phyloP scores from a whole-genome alignment of 2,113 vertebrate species.

The Myiozetetes cayanensis region DNA sequence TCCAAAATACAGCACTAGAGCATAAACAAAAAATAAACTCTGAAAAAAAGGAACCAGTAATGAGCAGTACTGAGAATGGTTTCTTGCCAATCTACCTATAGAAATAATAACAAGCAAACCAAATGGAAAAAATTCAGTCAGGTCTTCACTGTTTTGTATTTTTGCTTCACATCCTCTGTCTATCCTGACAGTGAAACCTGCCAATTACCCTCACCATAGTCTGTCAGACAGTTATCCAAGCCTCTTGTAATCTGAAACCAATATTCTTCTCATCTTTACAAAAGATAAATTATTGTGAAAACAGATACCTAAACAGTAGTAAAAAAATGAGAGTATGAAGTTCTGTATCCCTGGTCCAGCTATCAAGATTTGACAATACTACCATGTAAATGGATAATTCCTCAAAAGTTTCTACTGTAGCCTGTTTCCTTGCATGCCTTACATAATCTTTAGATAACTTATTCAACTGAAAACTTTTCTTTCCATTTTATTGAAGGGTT shows the following conservation, averaged over 20 bases:
- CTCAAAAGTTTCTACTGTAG: not conserved
- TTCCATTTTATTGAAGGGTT: not conserved
- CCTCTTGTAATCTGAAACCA: not conserved
- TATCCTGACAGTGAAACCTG: not conserved
- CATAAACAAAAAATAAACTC: not conserved
- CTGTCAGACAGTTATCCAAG: not conserved
- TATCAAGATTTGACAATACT: not conserved
- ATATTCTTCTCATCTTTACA: not conserved
- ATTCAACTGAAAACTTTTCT: not conserved
- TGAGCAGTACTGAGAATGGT: not conserved
- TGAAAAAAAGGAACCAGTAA: not conserved
- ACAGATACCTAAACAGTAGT: not conserved
- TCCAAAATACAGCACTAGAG: not conserved
- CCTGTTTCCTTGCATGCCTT: not conserved
- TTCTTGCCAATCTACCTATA: not conserved
- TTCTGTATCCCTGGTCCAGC: not conserved
- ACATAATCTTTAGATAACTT: not conserved
- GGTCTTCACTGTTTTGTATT: rapidly evolving
- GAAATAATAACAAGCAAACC: not conserved
- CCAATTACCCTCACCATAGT: not conserved
- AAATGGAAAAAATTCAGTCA: not conserved
- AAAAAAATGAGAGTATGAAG: not conserved
- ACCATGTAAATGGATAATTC: not conserved
- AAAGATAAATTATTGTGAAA: not conserved
- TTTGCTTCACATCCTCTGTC: not conserved